A percentile compares a stretch with the other conserved stretches of the same genome.
Evolutionary conservation across 1,140 invertebrate species (phyloP).

Genomic region (Mactra quadrangularis): DNA sequence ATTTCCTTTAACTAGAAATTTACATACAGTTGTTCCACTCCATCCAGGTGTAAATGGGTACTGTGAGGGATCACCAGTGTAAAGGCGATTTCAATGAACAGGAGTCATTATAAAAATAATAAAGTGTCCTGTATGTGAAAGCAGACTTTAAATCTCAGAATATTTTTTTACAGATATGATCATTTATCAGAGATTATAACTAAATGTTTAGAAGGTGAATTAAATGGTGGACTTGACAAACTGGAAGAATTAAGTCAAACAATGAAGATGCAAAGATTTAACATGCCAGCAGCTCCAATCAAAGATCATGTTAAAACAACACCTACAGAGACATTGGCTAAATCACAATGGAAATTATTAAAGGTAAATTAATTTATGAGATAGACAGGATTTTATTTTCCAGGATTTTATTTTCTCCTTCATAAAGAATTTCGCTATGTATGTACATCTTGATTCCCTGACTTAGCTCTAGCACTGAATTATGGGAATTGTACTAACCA

Average conservation of each 20-base stretch:
- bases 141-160: too few species aligned
- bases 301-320: neutral
- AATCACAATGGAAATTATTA: conserved; percentile 63
- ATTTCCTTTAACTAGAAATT: too few species aligned
- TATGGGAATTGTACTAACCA: too few species aligned
- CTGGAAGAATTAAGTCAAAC: conserved; percentile 59
- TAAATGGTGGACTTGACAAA: conserved; percentile 15
- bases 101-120: too few species aligned
- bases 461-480: too few species aligned
- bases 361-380: conserved; percentile 43
- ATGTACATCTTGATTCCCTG: too few species aligned
- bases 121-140: too few species aligned
- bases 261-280: conserved; percentile 60
- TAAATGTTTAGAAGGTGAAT: conserved; percentile 24
- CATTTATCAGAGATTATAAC: conserved; percentile 61
- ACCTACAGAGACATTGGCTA: conserved; percentile 27
- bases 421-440: neutral
- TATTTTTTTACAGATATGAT: conserved; percentile 67
- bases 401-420: too few species aligned
- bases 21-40: too few species aligned
- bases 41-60: too few species aligned
- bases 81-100: too few species aligned
- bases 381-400: neutral
- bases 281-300: conserved; percentile 18
- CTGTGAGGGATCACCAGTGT: too few species aligned